Evolutionary conservation across 2,888 invertebrate species (phyloP).

Genomic region (Pseudococcus jackbeardsleyi): DNA sequence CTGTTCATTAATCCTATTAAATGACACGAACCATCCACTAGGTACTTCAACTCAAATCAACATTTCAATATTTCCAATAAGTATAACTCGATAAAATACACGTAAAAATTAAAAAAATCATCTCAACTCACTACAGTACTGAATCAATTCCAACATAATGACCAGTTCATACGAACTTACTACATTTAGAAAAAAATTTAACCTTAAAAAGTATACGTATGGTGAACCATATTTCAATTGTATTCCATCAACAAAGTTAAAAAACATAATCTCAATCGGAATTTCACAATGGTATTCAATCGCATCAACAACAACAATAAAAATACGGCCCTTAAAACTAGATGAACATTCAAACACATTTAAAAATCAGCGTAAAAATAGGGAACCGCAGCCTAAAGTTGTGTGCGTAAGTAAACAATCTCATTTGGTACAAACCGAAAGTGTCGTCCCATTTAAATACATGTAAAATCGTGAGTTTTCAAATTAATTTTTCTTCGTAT

Average conservation of each 20-base stretch:
- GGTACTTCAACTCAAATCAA: neutral
- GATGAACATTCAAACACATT: neutral
- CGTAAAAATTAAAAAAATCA: too few species aligned
- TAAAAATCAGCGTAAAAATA: neutral
- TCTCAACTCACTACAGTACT: neutral
- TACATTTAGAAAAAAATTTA: neutral
- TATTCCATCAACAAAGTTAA: neutral
- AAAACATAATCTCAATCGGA: neutral
- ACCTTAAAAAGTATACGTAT: neutral
- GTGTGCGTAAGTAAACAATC: too few species aligned
- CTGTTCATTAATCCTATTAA: neutral
- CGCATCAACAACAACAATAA: neutral
- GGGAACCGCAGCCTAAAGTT: too few species aligned
- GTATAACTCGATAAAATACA: too few species aligned
- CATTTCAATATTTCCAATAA: too few species aligned
- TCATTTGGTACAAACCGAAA: too few species aligned
- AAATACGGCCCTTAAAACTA: constrained; percentile 22
- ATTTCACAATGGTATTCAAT: constrained; percentile 1
- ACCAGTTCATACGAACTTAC: neutral
- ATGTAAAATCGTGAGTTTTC: too few species aligned
- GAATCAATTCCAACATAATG: neutral
- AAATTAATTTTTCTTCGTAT: too few species aligned
- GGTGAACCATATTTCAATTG: constrained; percentile 6
- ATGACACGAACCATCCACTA: neutral
- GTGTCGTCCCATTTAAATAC: too few species aligned